A percentile compares a stretch with the other conserved stretches of the same genome.
Evolutionary conservation across 2,888 invertebrate genomes (phyloP).

Genomic region (Mythimna loreyi): DNA sequence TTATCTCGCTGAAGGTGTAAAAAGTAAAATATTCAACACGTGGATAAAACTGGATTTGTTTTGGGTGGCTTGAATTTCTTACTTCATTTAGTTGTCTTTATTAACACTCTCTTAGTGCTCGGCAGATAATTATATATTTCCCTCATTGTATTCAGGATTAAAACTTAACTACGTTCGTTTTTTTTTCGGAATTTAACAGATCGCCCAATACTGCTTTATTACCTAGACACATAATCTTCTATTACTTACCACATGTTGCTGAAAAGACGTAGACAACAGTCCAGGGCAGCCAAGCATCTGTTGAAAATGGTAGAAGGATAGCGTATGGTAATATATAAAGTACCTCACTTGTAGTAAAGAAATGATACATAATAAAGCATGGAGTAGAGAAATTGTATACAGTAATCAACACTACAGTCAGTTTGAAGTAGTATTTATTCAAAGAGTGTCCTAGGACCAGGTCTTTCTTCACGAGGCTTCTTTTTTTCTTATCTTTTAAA

Average conservation of each 20-base stretch:
- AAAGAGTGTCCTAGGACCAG: constrained; percentile 72
- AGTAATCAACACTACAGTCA: constrained; percentile 78
- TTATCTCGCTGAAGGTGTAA: no score
- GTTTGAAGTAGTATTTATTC: constrained; percentile 77
- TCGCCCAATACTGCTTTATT: no score
- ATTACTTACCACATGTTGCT: constrained; percentile 74
- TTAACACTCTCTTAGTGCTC: no score
- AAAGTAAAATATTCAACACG: no score
- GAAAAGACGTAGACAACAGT: constrained; percentile 74
- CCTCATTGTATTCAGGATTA: no score
- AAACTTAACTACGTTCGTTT: no score
- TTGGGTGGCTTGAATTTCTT: no score
- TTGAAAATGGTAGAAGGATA: constrained; percentile 78
- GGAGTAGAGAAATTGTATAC: constrained; percentile 82
- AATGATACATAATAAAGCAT: constrained; percentile 74
- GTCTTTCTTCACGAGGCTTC: constrained; percentile 67
- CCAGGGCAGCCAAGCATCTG: constrained; percentile 77
- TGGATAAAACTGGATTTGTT: no score
- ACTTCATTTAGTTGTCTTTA: no score
- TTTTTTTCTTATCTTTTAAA: constrained; percentile 67
- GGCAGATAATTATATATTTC: no score
- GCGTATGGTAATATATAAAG: constrained; percentile 77
- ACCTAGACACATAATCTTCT: no score
- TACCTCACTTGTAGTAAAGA: constrained; percentile 66
- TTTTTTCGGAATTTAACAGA: no score